Percentiles rank a stretch among this genome's conserved stretches.
Conservation (phyloP, 1,140 invertebrate species). For the Mya arenaria region DNA sequence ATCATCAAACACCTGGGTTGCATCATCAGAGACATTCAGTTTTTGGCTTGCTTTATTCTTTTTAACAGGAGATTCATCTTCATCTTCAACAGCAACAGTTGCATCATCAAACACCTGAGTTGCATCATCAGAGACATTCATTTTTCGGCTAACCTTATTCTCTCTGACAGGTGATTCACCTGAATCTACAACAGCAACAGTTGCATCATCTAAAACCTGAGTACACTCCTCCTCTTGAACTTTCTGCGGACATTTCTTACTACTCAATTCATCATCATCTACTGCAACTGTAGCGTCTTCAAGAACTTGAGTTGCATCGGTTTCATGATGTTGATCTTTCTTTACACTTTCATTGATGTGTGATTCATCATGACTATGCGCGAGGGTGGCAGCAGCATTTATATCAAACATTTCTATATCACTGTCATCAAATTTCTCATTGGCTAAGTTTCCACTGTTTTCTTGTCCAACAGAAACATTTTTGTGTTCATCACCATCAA, state of each 20-base stretch:
- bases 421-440: neutral
- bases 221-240: neutral
- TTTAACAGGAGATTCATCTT: neutral
- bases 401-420: conserved; percentile 22
- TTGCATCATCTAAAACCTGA: neutral
- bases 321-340: neutral
- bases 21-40: conserved; percentile 14
- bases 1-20: conserved; percentile 39
- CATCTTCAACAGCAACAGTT: neutral
- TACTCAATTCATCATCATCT: neutral
- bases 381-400: conserved; percentile 18
- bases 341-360: neutral
- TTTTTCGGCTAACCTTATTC: too few species aligned
- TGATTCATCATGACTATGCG: neutral
- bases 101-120: conserved; percentile 51
- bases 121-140: conserved; percentile 34
- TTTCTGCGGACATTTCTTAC: neutral
- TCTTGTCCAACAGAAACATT: neutral
- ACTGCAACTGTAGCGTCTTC: conserved; percentile 8
- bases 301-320: conserved; percentile 15
- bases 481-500: neutral
- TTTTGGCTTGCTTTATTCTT: neutral
- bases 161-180: too few species aligned
- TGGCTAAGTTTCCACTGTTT: neutral
- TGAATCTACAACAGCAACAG: conserved; percentile 21